phyloP scores from a whole-genome alignment of 2,113 vertebrate species.

The Notechis scutatus region DNA sequence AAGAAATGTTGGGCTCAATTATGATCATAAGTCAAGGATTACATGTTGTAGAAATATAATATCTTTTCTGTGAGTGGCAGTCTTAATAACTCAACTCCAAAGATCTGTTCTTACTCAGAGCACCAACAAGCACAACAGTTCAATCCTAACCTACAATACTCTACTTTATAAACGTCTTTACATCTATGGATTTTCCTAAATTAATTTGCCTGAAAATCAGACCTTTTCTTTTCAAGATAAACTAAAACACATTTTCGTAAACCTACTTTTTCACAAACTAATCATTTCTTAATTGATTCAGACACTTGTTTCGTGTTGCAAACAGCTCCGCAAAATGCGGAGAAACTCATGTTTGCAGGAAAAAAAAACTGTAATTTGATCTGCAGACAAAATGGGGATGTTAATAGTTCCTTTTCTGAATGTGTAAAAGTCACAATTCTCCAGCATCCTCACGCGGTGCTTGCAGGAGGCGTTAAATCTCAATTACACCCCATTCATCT shows the following conservation, averaged over 20 bases:
- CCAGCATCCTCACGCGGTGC: not conserved
- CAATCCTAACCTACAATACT: not conserved
- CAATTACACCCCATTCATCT: not conserved
- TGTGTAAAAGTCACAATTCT: not conserved
- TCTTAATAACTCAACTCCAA: not conserved
- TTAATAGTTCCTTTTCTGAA: not conserved
- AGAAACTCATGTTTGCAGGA: not conserved
- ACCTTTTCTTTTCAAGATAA: not conserved
- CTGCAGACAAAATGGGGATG: not conserved
- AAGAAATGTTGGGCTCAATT: not conserved
- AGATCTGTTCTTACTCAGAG: not conserved
- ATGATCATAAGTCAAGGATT: not conserved
- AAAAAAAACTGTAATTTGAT: not conserved
- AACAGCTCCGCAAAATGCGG: not conserved
- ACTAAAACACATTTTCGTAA: not conserved
- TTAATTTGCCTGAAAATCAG: not conserved
- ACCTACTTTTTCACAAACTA: not conserved
- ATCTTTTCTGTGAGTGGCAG: not conserved
- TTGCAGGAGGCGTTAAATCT: not conserved
- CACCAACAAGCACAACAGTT: not conserved
- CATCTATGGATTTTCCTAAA: not conserved
- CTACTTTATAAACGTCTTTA: not conserved
- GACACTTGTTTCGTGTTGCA: not conserved
- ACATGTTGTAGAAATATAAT: not conserved
- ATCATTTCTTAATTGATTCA: not conserved